Evolutionary conservation across 2,797 vertebrate genomes (phyloP).

Genomic region (Macropus fuliginosus): DNA sequence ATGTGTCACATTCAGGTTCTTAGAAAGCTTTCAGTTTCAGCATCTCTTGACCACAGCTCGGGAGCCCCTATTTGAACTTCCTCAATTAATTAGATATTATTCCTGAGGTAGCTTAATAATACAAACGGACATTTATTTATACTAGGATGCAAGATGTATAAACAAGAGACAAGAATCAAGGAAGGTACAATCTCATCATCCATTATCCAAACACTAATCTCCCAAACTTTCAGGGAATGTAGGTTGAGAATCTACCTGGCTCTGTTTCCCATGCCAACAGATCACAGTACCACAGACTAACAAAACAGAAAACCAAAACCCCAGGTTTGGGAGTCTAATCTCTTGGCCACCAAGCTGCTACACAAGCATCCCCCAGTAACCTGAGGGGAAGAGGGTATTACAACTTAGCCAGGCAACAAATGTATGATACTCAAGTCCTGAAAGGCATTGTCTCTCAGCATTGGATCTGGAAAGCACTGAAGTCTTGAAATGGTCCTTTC

Average conservation of each 20-base stretch:
- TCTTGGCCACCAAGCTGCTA: neutral
- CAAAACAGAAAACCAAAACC: neutral
- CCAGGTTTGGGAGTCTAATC: neutral
- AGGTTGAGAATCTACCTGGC: neutral
- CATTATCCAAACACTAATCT: neutral
- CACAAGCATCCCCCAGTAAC: neutral
- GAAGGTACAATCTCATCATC: neutral
- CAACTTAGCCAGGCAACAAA: neutral
- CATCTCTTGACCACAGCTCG: neutral
- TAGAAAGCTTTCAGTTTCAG: neutral
- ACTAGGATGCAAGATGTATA: neutral
- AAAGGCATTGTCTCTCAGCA: neutral
- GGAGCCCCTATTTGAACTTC: neutral
- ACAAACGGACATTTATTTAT: neutral
- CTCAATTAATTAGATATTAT: neutral
- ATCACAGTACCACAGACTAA: neutral
- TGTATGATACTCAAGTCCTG: neutral
- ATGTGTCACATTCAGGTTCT: neutral
- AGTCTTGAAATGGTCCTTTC: neutral
- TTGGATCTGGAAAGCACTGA: neutral
- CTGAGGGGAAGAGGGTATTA: neutral
- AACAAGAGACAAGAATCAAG: neutral
- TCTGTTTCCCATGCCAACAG: neutral
- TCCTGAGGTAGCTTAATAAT: neutral
- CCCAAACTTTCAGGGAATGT: neutral